Base-by-base conservation (phyloP, 2,888 invertebrate species). In the Pseudoips prasinana region DNA sequence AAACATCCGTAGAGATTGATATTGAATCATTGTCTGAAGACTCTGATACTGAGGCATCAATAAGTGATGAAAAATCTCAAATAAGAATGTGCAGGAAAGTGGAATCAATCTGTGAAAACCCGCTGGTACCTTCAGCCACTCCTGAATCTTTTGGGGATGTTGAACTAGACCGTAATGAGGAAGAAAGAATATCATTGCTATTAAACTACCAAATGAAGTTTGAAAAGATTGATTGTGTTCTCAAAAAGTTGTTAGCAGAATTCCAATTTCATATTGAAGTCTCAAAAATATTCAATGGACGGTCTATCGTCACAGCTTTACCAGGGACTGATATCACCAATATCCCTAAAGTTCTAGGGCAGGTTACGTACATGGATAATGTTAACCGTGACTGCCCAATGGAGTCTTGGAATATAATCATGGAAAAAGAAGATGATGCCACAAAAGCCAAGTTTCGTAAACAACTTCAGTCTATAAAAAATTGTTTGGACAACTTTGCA, bases 211-310 rank as follows among this genome's bases (percentile, higher is more conserved):
- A 84, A 48, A 62, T 63, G 34, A 77, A 74, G 33, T 56, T 88
- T 3, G 80, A 84, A 25, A 81, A 81, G 38, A 49, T 83, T 8
- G 83, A 85, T 22, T 44, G 47, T 22, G 45, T 78, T 0, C 46
- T 87, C 0, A 79, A 79, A 35, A 78, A 83, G 18, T 25, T 88
- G 10, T 51, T 88, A 0, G 46, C 67, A 0, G 85, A 88, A 25
- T 85, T 87, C 33, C 73, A 80, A 34, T 88, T 85, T 27, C 85
- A 86, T 31, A 81, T 87, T 39, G 81, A 87, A 44, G 79, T 87
- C 0, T 83, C 87, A 0, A 87, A 85, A 58, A 57, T 87, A 1
- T 86, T 87, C 17, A 64, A 71, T 1, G 61, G 58, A 7, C 69
- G 64, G 8, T 68, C 81, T 1, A 36, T 74, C n/a, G 62, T 72